Evolutionary conservation across 2,797 vertebrate genomes (phyloP).

Genomic region (Gadopsis bispinosus): DNA sequence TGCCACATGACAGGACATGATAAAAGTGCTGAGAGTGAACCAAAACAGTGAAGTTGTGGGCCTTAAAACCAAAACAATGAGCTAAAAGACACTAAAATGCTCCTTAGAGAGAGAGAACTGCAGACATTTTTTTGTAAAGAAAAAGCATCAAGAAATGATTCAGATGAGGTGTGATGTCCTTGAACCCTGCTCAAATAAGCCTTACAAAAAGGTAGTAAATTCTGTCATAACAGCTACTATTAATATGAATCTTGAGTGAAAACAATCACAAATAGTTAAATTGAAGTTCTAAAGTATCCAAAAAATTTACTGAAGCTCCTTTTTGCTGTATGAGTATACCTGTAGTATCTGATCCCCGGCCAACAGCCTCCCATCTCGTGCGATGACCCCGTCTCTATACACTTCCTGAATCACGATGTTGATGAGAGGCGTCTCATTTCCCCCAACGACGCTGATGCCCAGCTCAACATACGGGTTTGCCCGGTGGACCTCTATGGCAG

Average conservation of each 20-base stretch:
- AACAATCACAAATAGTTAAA: neutral
- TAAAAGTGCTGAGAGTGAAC: neutral
- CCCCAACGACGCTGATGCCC: conserved; percentile 97
- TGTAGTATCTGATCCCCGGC: conserved; percentile 98
- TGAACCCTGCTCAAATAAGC: neutral
- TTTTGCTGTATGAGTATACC: conserved; percentile 60
- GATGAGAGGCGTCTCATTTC: conserved; percentile 98
- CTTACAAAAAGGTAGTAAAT: neutral
- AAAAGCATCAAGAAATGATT: neutral
- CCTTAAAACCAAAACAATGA: neutral
- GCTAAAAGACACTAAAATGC: conserved; percentile 4
- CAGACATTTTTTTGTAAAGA: neutral
- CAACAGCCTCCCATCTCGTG: conserved; percentile 95
- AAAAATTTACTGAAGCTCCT: neutral
- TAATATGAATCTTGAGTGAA: neutral
- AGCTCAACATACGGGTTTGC: conserved; percentile 96
- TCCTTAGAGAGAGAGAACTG: neutral
- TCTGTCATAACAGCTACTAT: neutral
- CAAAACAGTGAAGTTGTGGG: neutral
- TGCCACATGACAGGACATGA: neutral
- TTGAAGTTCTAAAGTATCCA: neutral
- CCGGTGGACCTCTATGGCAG: conserved; percentile 96
- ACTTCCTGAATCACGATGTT: conserved; percentile 99
- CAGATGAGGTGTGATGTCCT: neutral
- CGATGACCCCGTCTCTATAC: conserved; percentile 96